phyloP scores from a whole-genome alignment of 2,888 invertebrate genomes.

The Homarus gammarus region DNA sequence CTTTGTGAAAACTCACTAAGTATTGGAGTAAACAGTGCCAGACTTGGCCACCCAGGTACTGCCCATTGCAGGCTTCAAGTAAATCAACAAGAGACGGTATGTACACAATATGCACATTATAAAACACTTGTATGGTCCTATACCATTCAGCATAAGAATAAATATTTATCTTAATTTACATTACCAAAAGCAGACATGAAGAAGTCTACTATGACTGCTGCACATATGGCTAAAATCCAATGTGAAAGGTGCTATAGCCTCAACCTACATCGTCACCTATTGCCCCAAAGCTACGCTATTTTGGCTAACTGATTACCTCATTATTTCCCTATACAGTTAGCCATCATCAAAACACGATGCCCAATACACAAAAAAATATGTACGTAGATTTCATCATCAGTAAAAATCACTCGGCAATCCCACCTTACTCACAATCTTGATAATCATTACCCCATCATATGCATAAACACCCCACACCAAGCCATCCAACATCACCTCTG shows the following conservation, averaged over 20 bases:
- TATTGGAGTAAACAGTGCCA: not conserved
- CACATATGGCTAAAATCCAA: slow-evolving; percentile 2
- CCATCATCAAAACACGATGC: slow-evolving; percentile 1
- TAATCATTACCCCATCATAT: not conserved
- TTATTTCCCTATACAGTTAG: not conserved
- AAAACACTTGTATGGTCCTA: not conserved
- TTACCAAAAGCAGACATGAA: slow-evolving; percentile 5
- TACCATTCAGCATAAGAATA: slow-evolving; percentile 1
- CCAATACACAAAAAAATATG: not conserved
- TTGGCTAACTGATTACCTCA: not conserved
- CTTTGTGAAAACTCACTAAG: not conserved
- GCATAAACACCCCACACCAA: not conserved
- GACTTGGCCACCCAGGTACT: slow-evolving; percentile 4
- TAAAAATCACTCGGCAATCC: not conserved
- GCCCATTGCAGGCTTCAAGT: slow-evolving; percentile 3
- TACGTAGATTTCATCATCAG: not conserved
- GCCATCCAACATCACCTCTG: not conserved
- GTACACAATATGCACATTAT: slow-evolving; percentile 9
- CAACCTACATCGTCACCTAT: not conserved
- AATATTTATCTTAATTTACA: not conserved
- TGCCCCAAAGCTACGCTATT: not conserved
- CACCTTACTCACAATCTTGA: not conserved
- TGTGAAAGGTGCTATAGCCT: not conserved
- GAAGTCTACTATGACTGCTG: not conserved
- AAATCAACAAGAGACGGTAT: not conserved